Base-by-base conservation (phyloP, 2,113 vertebrate genomes). In the Labeo rohita region DNA sequence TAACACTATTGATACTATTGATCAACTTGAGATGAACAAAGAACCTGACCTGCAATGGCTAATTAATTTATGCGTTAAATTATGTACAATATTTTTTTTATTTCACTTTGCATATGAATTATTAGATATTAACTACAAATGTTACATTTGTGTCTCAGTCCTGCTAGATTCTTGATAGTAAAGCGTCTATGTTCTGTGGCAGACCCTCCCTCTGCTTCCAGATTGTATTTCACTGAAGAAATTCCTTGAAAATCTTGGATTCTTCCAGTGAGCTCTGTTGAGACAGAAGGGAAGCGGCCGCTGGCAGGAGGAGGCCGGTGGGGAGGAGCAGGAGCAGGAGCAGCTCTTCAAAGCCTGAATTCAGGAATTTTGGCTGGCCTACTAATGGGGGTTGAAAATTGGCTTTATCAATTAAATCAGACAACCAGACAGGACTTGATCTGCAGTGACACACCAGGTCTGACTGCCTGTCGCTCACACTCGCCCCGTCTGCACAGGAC, bases 401-500 rank as follows among this genome's bases (percentile, higher is more conserved):
- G 39, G n/a, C 74, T 87, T 61, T 49, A 88, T 91, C 85, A 92
- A 92, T 93, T 90, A 90, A 89, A 92, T 93, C 87, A 93, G 87
- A 90, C 87, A 88, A 83, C 84, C 85, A 85, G 90, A 89, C 86
- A 85, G 87, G 85, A 90, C 90, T 87, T 86, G 79, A 89, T 91
- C 91, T 89, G 90, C 77, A 84, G 15, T 23, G 5, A 72, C 76
- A 73, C 61, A 50, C 43, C 43, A 49, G 36, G 59, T 72, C 34
- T 28, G n/a, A 49, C 76, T 79, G 23, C 50, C 50, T 77, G n/a
- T 50, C 15, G 8, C 49, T 15, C 12, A 50, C 21, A n/a, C 3
- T 23, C 28, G 15, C 23, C 8, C 39, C 11, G n/a, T 76, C 74
- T 34, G 23, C 74, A 76, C 54, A n/a, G 13, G 7, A 80, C 59